phyloP scores from a whole-genome alignment of 2,888 invertebrate species.

The Agonopterix subpropinquella region DNA sequence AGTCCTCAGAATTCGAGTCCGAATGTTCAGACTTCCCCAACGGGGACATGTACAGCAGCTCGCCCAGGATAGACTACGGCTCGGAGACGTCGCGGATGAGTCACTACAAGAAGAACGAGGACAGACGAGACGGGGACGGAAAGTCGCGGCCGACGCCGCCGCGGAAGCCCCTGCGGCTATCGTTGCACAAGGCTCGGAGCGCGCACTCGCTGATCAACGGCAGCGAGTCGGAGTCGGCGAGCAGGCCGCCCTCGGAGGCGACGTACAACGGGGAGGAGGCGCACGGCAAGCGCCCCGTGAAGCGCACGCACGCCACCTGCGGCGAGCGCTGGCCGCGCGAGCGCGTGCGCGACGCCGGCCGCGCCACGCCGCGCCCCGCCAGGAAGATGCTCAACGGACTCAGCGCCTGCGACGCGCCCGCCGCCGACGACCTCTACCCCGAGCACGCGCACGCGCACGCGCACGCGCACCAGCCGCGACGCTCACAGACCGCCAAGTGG shows the following conservation, averaged over 20 bases:
- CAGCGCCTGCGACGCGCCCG: slow-evolving; percentile 26
- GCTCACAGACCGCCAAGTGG: slow-evolving; percentile 35
- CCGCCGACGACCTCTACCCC: slow-evolving; percentile 58
- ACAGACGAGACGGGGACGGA: slow-evolving; percentile 45
- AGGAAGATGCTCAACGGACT: slow-evolving; percentile 41
- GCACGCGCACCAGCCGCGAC: slow-evolving; percentile 28
- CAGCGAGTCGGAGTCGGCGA: slow-evolving; percentile 60
- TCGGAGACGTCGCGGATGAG: slow-evolving; percentile 70
- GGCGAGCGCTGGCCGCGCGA: slow-evolving; percentile 43
- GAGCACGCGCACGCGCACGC: slow-evolving; percentile 31
- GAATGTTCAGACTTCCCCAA: slow-evolving; percentile 77
- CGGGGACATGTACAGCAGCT: slow-evolving; percentile 58
- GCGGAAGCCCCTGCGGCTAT: slow-evolving; percentile 88
- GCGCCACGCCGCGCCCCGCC: slow-evolving; percentile 57
- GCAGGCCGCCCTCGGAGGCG: slow-evolving; percentile 44
- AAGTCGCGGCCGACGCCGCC: slow-evolving; percentile 86
- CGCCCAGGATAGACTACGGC: slow-evolving; percentile 70
- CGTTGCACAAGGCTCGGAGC: slow-evolving; percentile 88
- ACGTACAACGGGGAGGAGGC: slow-evolving; percentile 59
- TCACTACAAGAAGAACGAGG: slow-evolving; percentile 61
- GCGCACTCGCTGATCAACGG: slow-evolving; percentile 80
- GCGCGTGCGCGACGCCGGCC: slow-evolving; percentile 36
- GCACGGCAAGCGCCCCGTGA: slow-evolving; percentile 76
- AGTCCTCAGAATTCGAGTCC: slow-evolving; percentile 86
- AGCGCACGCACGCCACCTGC: slow-evolving; percentile 67